Conservation (phyloP, 2,113 vertebrate species). For the Athene cunicularia region DNA sequence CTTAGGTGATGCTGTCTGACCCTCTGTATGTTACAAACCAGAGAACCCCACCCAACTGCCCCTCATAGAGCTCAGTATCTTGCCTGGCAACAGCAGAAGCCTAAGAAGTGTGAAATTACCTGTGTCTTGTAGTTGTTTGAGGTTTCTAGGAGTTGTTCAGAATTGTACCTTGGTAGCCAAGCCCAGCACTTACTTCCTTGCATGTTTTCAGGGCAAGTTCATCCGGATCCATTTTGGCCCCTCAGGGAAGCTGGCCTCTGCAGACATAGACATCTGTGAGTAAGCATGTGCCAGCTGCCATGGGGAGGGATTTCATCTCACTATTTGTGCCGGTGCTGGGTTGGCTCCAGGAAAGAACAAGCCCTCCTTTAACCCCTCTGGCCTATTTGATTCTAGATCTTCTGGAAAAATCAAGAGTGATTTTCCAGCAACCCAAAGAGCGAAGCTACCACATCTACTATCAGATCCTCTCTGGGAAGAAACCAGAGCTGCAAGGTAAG, state of each 20-base stretch:
- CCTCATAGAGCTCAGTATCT: neutral
- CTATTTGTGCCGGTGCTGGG: neutral
- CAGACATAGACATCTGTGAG: constrained; percentile 95
- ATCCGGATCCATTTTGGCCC: constrained; percentile 94
- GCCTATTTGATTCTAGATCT: constrained; percentile 79
- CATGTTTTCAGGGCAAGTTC: constrained; percentile 86
- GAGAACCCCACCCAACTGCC: neutral
- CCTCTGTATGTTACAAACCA: neutral
- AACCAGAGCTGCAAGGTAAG: constrained; percentile 90
- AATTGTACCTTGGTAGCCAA: neutral
- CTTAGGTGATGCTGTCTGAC: neutral
- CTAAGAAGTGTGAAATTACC: neutral
- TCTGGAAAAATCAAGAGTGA: constrained; percentile 95
- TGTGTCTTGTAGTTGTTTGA: neutral
- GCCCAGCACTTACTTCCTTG: neutral
- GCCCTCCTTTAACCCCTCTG: neutral
- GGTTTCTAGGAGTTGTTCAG: neutral
- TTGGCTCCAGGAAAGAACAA: neutral
- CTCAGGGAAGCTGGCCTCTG: constrained; percentile 89
- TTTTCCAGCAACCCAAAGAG: constrained; percentile 93
- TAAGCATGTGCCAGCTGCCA: neutral
- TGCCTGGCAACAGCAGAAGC: neutral
- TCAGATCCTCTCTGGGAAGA: constrained; percentile 93
- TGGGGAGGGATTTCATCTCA: neutral
- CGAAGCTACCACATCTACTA: constrained; percentile 95